Evolutionary conservation across 2,888 invertebrate species (phyloP).

Genomic region (Chalcis sispes): DNA sequence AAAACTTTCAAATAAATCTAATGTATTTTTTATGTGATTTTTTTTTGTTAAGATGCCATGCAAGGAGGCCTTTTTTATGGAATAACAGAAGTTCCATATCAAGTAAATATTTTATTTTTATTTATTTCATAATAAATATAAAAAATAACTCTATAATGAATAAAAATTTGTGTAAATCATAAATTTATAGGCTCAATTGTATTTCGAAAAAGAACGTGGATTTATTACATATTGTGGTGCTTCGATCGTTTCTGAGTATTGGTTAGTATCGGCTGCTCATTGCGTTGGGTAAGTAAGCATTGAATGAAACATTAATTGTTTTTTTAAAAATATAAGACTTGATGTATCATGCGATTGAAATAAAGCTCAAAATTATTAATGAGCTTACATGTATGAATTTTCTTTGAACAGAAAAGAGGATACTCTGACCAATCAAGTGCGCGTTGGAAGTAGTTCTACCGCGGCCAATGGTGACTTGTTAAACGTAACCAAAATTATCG

Average conservation of each 20-base stretch:
- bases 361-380: not conserved
- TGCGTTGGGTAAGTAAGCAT: conserved; percentile 17
- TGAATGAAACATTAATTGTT: too few species aligned
- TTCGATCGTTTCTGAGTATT: conserved; percentile 29
- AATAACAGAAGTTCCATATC: conserved; percentile 26
- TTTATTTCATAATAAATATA: not conserved
- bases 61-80: not conserved
- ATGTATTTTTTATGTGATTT: too few species aligned
- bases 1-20: too few species aligned
- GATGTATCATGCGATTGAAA: not conserved
- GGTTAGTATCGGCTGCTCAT: conserved; percentile 46
- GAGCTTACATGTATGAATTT: too few species aligned
- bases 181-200: conserved; percentile 26
- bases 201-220: not conserved
- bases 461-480: not conserved
- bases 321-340: not conserved
- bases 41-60: conserved; percentile 24
- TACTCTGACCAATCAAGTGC: not conserved
- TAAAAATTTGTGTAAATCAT: not conserved
- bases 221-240: conserved; percentile 25
- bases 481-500: conserved; percentile 8
- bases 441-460: not conserved
- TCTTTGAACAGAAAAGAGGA: not conserved
- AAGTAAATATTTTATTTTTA: conserved; percentile 23
- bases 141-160: not conserved